phyloP scores from a whole-genome alignment of 2,113 vertebrate species.

The Otis tarda region DNA sequence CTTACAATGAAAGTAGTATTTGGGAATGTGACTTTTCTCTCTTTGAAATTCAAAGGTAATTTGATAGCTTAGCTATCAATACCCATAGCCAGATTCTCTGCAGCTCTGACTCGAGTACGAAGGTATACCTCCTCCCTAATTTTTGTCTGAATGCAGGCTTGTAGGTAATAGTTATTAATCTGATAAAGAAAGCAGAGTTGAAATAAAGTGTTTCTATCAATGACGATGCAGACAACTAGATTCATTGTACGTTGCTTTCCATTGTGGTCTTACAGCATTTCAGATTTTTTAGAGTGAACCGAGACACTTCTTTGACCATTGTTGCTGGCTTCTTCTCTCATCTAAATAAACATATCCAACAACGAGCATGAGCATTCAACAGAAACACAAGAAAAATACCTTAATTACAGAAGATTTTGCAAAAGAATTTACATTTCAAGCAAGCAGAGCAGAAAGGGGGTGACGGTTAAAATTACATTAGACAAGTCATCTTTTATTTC shows the following conservation, averaged over 20 bases:
- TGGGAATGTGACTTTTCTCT: background rate
- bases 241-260: background rate
- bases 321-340: background rate
- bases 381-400: background rate
- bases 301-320: background rate
- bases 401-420: background rate
- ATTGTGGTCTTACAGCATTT: background rate
- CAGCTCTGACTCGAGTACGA: background rate
- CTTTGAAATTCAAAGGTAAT: background rate
- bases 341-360: background rate
- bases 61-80: background rate
- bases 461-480: background rate
- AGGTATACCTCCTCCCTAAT: background rate
- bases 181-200: background rate
- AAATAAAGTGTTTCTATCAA: background rate
- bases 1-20: constrained; percentile 18
- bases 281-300: background rate
- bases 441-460: background rate
- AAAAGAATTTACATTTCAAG: background rate
- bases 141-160: background rate
- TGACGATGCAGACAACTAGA: background rate
- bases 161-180: background rate
- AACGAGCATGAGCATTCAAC: background rate
- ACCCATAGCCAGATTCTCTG: background rate
- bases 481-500: background rate